Evolutionary conservation across 2,888 invertebrate genomes (phyloP).

Genomic region (Ferdinandea cuprea): DNA sequence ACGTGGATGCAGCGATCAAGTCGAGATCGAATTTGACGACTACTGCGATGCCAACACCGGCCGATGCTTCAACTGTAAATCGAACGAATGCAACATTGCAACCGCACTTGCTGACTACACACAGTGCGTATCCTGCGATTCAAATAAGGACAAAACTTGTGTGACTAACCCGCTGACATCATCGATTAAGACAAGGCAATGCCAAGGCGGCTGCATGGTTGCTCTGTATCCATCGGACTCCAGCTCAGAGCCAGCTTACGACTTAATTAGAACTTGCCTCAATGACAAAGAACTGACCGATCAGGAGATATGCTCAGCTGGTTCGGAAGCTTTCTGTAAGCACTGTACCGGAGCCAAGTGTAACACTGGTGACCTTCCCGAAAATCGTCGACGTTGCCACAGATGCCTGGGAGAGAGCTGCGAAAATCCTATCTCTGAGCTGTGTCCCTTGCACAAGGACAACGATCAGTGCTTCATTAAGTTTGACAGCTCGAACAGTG

Average conservation of each 20-base stretch:
- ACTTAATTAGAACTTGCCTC: conserved; percentile 79
- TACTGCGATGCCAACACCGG: conserved; percentile 76
- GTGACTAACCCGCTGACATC: conserved; percentile 75
- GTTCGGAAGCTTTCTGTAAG: conserved; percentile 75
- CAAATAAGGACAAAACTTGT: conserved; percentile 77
- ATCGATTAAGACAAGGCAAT: conserved; percentile 76
- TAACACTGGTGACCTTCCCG: conserved; percentile 77
- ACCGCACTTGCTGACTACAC: conserved; percentile 73
- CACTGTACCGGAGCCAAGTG: conserved; percentile 77
- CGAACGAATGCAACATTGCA: conserved; percentile 80
- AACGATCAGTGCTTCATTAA: conserved; percentile 78
- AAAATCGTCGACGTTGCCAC: conserved; percentile 77
- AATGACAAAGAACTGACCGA: conserved; percentile 79
- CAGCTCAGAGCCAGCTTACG: conserved; percentile 75
- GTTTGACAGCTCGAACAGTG: conserved; percentile 77
- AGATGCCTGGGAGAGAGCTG: conserved; percentile 77
- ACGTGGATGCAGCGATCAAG: conserved; percentile 79
- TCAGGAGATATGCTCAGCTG: conserved; percentile 76
- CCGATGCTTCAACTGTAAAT: conserved; percentile 79
- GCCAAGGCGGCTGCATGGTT: conserved; percentile 80
- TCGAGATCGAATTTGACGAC: conserved; percentile 70
- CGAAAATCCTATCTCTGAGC: conserved; percentile 74
- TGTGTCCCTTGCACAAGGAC: conserved; percentile 77
- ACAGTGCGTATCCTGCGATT: conserved; percentile 80
- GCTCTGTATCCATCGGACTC: conserved; percentile 78